Evolutionary conservation across 2,797 vertebrate species (phyloP).

Genomic region (Sphaeramia orbicularis): DNA sequence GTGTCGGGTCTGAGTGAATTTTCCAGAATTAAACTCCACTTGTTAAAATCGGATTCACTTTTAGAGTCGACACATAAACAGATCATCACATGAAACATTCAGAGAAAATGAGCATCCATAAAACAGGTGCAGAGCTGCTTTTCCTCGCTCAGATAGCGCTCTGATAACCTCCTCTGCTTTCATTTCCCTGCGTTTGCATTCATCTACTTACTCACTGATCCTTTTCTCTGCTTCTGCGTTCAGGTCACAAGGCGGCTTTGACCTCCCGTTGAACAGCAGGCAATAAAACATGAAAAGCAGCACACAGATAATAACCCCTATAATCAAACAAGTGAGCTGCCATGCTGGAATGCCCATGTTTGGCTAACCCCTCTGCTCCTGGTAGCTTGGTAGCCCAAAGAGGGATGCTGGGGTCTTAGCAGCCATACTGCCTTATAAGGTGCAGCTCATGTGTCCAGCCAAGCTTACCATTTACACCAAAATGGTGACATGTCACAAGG

Average conservation of each 20-base stretch:
- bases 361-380: conserved; percentile 86
- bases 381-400: conserved; percentile 61
- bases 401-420: conserved; percentile 78
- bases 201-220: conserved; percentile 68
- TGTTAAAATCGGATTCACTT: too few species aligned
- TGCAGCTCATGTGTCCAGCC: conserved; percentile 79
- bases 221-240: conserved; percentile 17
- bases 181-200: conserved; percentile 52
- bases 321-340: conserved; percentile 65
- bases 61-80: not conserved
- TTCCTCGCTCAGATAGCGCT: not conserved
- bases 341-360: conserved; percentile 89
- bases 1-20: too few species aligned
- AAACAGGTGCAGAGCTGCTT: conserved; percentile 5
- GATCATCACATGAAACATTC: not conserved
- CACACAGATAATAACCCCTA: conserved; percentile 67
- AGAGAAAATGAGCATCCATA: not conserved
- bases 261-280: conserved; percentile 55
- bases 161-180: conserved; percentile 37
- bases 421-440: conserved; percentile 92
- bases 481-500: conserved; percentile 62
- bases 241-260: conserved; percentile 57
- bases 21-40: too few species aligned
- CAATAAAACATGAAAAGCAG: conserved; percentile 77
- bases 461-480: conserved; percentile 79